A percentile compares a stretch with the other conserved stretches of the same genome.
These are phyloP conservation scores for Pangasius macronema DNA, from an alignment of 2,797 vertebrate genomes.

Conservation along the genomic window DNA sequence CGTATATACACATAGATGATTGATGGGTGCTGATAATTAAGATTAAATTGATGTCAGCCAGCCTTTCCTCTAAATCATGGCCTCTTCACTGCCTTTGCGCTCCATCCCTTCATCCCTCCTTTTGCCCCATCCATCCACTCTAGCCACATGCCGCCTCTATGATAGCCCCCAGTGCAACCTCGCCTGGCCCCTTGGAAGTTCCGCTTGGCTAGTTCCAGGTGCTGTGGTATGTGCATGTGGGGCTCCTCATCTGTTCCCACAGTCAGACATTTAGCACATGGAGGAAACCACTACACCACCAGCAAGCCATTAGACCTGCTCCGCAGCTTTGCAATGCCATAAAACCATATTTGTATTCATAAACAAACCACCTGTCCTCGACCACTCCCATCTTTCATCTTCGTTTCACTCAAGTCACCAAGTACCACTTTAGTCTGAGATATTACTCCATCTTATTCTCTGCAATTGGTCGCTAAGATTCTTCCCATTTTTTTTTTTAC, in stretches of 20 bases:
- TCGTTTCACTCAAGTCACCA: not conserved
- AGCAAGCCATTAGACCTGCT: constrained; percentile 49
- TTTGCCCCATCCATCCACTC: constrained; percentile 61
- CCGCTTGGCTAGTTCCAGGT: constrained; percentile 79
- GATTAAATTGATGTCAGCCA: not conserved
- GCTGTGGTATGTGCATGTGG: constrained; percentile 70
- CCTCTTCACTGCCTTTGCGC: not conserved
- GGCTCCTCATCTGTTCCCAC: constrained; percentile 72
- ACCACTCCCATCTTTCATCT: not conserved
- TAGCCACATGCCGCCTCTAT: constrained; percentile 53
- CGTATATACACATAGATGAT: not conserved
- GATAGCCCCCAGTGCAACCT: constrained; percentile 44
- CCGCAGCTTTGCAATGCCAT: constrained; percentile 41
- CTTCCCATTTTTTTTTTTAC: not conserved
- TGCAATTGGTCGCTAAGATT: not conserved
- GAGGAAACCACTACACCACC: constrained; percentile 57
- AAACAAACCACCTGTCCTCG: not conserved
- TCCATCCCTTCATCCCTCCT: not conserved
- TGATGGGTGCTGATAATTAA: not conserved
- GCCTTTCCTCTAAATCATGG: not conserved
- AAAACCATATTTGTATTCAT: constrained; percentile 28
- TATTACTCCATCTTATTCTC: not conserved
- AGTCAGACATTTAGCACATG: constrained; percentile 64
- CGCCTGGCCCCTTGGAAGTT: constrained; percentile 68
- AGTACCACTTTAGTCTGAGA: not conserved